Evolutionary conservation across 1,140 invertebrate genomes (phyloP).

Genomic region (Drosophila malerkotliana): DNA sequence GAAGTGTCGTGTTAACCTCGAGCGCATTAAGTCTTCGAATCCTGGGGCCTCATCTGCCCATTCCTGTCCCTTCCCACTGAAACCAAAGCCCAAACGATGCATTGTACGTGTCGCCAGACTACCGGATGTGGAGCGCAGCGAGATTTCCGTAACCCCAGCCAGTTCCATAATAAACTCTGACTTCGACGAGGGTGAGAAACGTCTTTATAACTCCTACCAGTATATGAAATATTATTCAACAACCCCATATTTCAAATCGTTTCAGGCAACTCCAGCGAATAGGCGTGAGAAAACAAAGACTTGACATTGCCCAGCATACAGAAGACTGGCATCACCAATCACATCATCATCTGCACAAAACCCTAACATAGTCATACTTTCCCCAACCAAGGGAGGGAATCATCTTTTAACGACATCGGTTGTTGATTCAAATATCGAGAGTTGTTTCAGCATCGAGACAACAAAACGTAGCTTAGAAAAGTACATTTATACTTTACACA

Average conservation of each 20-base stretch:
- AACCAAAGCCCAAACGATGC: constrained; percentile 54
- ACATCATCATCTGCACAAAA: background rate
- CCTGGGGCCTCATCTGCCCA: background rate
- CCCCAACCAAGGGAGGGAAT: background rate
- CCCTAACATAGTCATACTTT: background rate
- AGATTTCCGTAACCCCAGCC: constrained; percentile 62
- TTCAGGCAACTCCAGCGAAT: constrained; percentile 9
- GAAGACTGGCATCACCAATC: background rate
- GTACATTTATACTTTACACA: no score
- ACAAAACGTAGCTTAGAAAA: no score
- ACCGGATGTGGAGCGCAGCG: constrained; percentile 59
- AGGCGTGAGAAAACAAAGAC: constrained; percentile 1
- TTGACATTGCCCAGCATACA: background rate
- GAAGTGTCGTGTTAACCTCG: constrained; percentile 67
- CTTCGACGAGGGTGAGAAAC: constrained; percentile 43
- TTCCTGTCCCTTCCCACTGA: constrained; percentile 24
- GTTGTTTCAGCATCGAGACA: background rate
- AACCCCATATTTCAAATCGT: background rate
- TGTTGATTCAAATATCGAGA: background rate
- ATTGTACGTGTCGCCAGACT: constrained; percentile 64
- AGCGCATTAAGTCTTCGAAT: constrained; percentile 44
- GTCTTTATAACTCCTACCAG: no score
- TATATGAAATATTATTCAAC: background rate
- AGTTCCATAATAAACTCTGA: constrained; percentile 71
- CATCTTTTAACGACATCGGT: background rate